Percentiles rank a stretch among this genome's conserved stretches.
Conservation (phyloP, 2,113 vertebrate genomes). For the Labeo rohita region DNA sequence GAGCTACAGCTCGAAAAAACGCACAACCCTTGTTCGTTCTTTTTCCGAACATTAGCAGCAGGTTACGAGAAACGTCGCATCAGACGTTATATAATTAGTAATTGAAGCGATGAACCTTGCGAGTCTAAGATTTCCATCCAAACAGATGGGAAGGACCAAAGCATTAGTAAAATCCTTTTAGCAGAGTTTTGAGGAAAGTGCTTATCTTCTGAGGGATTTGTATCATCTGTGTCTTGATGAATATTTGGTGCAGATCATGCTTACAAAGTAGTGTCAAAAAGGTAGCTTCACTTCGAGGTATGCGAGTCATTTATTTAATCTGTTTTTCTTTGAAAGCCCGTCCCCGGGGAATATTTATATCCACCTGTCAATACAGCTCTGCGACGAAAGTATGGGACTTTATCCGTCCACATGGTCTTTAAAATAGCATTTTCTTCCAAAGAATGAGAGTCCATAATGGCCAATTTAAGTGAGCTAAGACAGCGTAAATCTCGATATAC, state of each 20-base stretch:
- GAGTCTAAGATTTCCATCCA: slow-evolving; percentile 40
- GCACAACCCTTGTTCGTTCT: slow-evolving; percentile 63
- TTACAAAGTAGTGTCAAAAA: slow-evolving; percentile 57
- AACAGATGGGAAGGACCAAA: slow-evolving; percentile 49
- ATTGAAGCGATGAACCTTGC: slow-evolving; percentile 52
- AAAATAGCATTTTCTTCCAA: slow-evolving; percentile 34
- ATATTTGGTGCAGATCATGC: slow-evolving; percentile 38
- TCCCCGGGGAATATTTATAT: slow-evolving; percentile 46
- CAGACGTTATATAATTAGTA: slow-evolving; percentile 58
- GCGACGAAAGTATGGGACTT: slow-evolving; percentile 15
- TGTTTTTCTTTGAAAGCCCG: slow-evolving; percentile 59
- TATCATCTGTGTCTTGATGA: slow-evolving; percentile 53
- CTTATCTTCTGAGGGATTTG: slow-evolving; percentile 58
- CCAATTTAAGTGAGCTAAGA: slow-evolving; percentile 14
- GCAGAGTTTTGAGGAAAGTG: slow-evolving; percentile 50
- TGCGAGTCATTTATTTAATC: slow-evolving; percentile 66
- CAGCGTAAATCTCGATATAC: slow-evolving; percentile 2
- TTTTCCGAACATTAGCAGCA: slow-evolving; percentile 66
- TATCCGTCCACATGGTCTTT: slow-evolving; percentile 27
- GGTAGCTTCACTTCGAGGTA: slow-evolving; percentile 55
- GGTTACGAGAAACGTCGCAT: slow-evolving; percentile 60
- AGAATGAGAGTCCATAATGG: slow-evolving; percentile 3
- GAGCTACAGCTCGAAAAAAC: slow-evolving; percentile 72
- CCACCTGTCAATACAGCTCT: slow-evolving; percentile 49
- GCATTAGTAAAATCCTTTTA: slow-evolving; percentile 49